These are phyloP conservation scores for Ictalurus furcatus DNA, from an alignment of 2,113 vertebrate species.

Conservation along the genomic window DNA sequence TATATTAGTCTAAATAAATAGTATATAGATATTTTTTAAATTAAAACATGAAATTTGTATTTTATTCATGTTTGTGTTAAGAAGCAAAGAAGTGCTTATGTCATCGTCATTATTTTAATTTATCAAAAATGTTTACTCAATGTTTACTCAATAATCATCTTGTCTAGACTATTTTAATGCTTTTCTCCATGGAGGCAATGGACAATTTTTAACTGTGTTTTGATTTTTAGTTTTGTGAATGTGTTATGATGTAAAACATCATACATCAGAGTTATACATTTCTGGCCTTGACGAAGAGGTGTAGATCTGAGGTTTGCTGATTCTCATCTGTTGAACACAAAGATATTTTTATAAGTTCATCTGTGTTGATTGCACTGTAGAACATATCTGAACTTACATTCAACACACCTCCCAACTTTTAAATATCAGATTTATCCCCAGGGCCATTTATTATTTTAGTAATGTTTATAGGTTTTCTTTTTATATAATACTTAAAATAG, in stretches of 20 bases:
- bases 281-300: slow-evolving; percentile 8
- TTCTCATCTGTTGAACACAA: slow-evolving; percentile 43
- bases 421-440: neutral
- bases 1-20: neutral
- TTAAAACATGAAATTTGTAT: neutral
- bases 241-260: neutral
- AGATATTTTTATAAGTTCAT: neutral
- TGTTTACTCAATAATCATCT: too few species aligned
- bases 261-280: neutral
- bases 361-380: neutral
- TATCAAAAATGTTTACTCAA: neutral
- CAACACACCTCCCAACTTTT: neutral
- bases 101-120: neutral
- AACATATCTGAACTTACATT: neutral
- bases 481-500: neutral
- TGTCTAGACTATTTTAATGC: neutral
- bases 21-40: neutral
- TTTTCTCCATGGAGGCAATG: neutral
- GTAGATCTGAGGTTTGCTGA: slow-evolving; percentile 17
- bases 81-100: neutral
- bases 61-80: neutral
- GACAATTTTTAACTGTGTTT: neutral
- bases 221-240: neutral
- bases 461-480: neutral
- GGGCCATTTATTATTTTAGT: neutral